Percentiles rank a stretch among this genome's conserved stretches.
Conservation (phyloP, 1,140 invertebrate species). For the Pogonomyrmex californicus region DNA sequence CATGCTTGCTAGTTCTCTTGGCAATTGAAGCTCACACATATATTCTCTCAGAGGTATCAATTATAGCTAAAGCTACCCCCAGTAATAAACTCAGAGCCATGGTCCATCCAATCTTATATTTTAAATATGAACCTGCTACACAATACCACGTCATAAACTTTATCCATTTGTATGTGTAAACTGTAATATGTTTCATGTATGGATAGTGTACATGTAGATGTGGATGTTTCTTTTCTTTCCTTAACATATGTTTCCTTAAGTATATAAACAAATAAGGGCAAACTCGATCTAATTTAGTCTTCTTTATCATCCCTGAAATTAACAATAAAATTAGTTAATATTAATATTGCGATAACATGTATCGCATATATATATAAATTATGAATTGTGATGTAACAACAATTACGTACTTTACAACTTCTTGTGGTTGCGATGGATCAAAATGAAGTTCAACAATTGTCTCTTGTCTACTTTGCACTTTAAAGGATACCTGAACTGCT, state of each 20-base stretch:
- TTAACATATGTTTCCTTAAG: slow-evolving; percentile 78
- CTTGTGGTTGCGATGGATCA: slow-evolving; percentile 81
- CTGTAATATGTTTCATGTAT: slow-evolving; percentile 66
- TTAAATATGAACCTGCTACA: slow-evolving; percentile 75
- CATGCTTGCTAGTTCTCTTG: slow-evolving; percentile 54
- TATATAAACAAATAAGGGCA: slow-evolving; percentile 83
- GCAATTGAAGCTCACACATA: slow-evolving; percentile 60
- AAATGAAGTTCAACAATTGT: slow-evolving; percentile 87
- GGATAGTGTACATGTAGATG: slow-evolving; percentile 74
- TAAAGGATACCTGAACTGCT: slow-evolving; percentile 86
- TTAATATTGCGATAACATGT: too few species aligned
- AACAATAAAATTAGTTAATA: slow-evolving; percentile 12
- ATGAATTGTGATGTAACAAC: neutral
- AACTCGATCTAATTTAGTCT: slow-evolving; percentile 81
- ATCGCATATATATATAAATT: neutral
- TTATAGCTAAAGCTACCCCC: slow-evolving; percentile 68
- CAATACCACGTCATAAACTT: slow-evolving; percentile 72
- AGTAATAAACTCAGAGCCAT: slow-evolving; percentile 71
- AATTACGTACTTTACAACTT: slow-evolving; percentile 82
- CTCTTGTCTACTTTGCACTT: slow-evolving; percentile 87
- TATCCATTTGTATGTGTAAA: slow-evolving; percentile 65
- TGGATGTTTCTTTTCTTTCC: slow-evolving; percentile 63
- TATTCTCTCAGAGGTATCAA: slow-evolving; percentile 59
- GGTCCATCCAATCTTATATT: slow-evolving; percentile 75
- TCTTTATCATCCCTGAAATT: slow-evolving; percentile 84